Conservation (phyloP, 2,888 invertebrate genomes). For the Caenorhabditis afra region DNA sequence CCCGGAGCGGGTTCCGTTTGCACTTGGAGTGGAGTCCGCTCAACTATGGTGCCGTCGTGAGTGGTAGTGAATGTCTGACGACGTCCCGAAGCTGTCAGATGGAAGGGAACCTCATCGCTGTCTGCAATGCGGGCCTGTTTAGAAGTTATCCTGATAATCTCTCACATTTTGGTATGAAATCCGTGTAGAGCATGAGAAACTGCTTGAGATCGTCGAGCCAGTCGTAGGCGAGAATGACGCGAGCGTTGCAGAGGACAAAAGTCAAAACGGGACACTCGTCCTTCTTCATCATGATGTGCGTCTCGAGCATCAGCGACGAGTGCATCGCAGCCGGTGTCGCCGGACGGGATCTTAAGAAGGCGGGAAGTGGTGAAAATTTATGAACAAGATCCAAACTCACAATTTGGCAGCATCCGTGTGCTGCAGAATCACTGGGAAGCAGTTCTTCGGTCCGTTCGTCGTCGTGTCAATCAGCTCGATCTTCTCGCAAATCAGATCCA, state of each 20-base stretch:
- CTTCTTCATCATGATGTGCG: slow-evolving; percentile 77
- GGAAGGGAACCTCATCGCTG: slow-evolving; percentile 38
- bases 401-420: slow-evolving; percentile 38
- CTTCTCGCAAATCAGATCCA: slow-evolving; percentile 82
- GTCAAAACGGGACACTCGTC: slow-evolving; percentile 77
- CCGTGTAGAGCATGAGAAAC: slow-evolving; percentile 73
- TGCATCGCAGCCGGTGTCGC: slow-evolving; percentile 15
- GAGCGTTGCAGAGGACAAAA: slow-evolving; percentile 74
- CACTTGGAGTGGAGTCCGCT: slow-evolving; percentile 19
- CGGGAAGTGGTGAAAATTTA: background rate
- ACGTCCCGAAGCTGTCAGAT: slow-evolving; percentile 18
- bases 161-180: slow-evolving; percentile 70
- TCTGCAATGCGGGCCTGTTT: slow-evolving; percentile 22
- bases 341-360: slow-evolving; percentile 26
- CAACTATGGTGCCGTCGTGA: slow-evolving; percentile 42
- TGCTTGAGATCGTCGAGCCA: slow-evolving; percentile 76
- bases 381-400: slow-evolving; percentile 1
- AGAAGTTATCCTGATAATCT: background rate
- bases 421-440: slow-evolving; percentile 55
- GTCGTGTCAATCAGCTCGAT: slow-evolving; percentile 82
- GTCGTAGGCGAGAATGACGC: slow-evolving; percentile 76
- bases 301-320: slow-evolving; percentile 69
- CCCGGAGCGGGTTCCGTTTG: background rate
- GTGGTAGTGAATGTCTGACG: slow-evolving; percentile 23
- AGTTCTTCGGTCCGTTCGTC: slow-evolving; percentile 27